Evolutionary conservation across 1,140 invertebrate species (phyloP).

Genomic region (Theocolax elegans): DNA sequence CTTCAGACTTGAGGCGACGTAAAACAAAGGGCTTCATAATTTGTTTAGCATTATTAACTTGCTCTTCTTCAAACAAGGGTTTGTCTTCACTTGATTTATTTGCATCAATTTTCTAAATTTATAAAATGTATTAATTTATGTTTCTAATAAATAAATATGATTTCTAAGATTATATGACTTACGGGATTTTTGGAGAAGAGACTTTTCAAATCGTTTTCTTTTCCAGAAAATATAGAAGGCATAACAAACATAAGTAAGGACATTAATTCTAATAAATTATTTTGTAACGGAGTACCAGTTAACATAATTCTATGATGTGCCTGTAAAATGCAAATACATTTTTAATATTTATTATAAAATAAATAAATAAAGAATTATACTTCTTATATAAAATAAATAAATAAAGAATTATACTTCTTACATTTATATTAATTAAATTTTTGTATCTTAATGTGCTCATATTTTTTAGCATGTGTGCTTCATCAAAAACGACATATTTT

Average conservation of each 20-base stretch:
- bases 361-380: slow-evolving; percentile 24
- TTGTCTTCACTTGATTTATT: slow-evolving; percentile 69
- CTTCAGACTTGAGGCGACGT: slow-evolving; percentile 87
- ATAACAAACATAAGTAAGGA: slow-evolving; percentile 95
- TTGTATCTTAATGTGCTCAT: slow-evolving; percentile 93
- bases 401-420: slow-evolving; percentile 58
- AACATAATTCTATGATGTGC: slow-evolving; percentile 84
- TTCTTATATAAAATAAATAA: slow-evolving; percentile 20
- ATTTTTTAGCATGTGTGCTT: slow-evolving; percentile 98
- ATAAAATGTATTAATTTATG: slow-evolving; percentile 17
- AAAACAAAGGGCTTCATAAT: slow-evolving; percentile 98
- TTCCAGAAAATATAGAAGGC: slow-evolving; percentile 92
- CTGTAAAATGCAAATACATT: slow-evolving; percentile 66
- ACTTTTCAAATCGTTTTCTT: slow-evolving; percentile 87
- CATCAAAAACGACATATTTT: slow-evolving; percentile 95
- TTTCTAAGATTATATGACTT: slow-evolving; percentile 55
- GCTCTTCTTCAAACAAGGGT: slow-evolving; percentile 86
- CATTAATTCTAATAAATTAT: slow-evolving; percentile 95
- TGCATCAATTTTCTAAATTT: slow-evolving; percentile 57
- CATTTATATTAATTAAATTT: slow-evolving; percentile 88
- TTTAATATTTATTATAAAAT: too few relatives aligned
- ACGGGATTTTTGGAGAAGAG: slow-evolving; percentile 83
- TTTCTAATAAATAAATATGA: slow-evolving; percentile 4
- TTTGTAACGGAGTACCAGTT: slow-evolving; percentile 95
- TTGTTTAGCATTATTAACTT: slow-evolving; percentile 90